Percentiles rank a stretch among this genome's conserved stretches.
phyloP scores from a whole-genome alignment of 2,888 invertebrate species.

The Pyrrhosoma nymphula region DNA sequence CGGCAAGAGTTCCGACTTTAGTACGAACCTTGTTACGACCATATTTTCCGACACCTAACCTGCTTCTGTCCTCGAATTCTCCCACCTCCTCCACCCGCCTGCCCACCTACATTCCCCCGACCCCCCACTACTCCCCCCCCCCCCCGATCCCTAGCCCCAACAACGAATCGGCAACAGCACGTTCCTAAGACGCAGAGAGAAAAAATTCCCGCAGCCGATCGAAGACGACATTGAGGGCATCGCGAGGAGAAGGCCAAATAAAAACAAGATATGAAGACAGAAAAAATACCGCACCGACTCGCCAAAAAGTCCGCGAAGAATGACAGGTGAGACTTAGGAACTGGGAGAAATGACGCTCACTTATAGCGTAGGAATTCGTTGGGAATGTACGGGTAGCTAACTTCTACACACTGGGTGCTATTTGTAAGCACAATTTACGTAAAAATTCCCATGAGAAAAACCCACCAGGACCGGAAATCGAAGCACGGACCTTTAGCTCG shows the following conservation, averaged over 20 bases:
- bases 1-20: background rate
- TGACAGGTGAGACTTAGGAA: background rate
- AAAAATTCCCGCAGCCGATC: background rate
- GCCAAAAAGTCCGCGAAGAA: background rate
- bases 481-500: too few relatives aligned
- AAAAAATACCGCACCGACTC: background rate
- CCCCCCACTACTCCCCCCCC: background rate
- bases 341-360: background rate
- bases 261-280: background rate
- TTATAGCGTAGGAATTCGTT: too few relatives aligned
- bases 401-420: too few relatives aligned
- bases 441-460: too few relatives aligned
- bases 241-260: background rate
- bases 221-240: constrained; percentile 10
- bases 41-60: constrained; percentile 7
- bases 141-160: background rate
- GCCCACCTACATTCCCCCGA: background rate
- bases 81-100: background rate
- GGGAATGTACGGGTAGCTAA: too few relatives aligned
- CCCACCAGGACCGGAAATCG: too few relatives aligned
- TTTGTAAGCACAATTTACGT: too few relatives aligned
- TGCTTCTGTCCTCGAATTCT: background rate
- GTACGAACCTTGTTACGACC: constrained; percentile 4
- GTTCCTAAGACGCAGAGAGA: background rate
- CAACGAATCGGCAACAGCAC: background rate